phyloP scores from a whole-genome alignment of 2,113 vertebrate species.

The Gasterosteus nipponicus region DNA sequence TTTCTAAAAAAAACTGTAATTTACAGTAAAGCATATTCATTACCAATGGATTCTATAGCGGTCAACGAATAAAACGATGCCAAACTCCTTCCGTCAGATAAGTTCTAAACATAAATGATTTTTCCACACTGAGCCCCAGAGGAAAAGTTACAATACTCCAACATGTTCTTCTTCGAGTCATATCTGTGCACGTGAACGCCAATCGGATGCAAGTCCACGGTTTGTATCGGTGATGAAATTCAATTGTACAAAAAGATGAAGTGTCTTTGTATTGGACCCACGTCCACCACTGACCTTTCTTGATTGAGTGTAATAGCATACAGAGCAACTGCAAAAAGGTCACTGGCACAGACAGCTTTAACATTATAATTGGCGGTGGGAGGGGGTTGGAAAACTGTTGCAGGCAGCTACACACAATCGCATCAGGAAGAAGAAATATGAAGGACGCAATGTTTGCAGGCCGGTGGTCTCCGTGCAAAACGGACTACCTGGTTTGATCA shows the following conservation, averaged over 20 bases:
- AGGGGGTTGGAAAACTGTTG: constrained; percentile 21
- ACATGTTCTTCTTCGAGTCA: not conserved
- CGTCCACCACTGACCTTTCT: constrained; percentile 83
- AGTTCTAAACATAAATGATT: not conserved
- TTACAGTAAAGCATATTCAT: not conserved
- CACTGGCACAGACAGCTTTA: constrained; percentile 80
- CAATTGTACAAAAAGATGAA: constrained; percentile 47
- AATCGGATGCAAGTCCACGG: constrained; percentile 29
- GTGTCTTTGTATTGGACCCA: constrained; percentile 74
- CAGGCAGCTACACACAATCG: constrained; percentile 33
- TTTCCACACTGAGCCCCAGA: too few species aligned
- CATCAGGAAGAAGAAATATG: constrained; percentile 31
- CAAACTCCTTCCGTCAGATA: not conserved
- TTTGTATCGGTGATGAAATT: constrained; percentile 31
- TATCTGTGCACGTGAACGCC: constrained; percentile 6
- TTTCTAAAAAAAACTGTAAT: not conserved
- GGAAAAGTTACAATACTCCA: not conserved
- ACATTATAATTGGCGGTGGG: constrained; percentile 79
- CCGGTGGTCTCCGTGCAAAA: constrained; percentile 35
- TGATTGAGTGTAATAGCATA: constrained; percentile 83
- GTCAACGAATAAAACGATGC: not conserved
- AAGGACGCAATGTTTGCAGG: constrained; percentile 45
- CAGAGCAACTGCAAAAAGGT: constrained; percentile 86
- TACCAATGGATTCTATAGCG: not conserved
- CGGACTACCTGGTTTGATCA: constrained; percentile 52